These are phyloP conservation scores for Morone saxatilis DNA, from an alignment of 2,113 vertebrate genomes.

Conservation along the genomic window DNA sequence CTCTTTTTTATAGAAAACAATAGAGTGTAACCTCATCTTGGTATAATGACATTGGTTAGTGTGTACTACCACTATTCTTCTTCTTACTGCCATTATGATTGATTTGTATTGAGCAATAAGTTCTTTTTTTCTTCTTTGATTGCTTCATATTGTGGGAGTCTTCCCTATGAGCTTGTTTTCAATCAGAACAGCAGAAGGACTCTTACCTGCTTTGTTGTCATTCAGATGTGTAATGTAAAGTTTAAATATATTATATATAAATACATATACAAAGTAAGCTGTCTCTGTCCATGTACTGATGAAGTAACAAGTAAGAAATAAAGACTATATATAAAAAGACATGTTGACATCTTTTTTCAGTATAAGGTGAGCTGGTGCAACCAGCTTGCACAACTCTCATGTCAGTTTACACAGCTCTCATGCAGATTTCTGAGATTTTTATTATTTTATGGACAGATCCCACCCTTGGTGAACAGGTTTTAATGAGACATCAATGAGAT, in stretches of 20 bases:
- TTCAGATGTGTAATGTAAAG: conserved; percentile 78
- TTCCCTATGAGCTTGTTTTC: conserved; percentile 70
- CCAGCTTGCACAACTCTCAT: background rate
- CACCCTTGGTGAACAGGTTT: too few species aligned
- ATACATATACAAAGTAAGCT: conserved; percentile 76
- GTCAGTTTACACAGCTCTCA: background rate
- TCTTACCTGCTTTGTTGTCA: conserved; percentile 78
- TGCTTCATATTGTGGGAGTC: conserved; percentile 74
- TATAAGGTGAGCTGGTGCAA: background rate
- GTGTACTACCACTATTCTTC: conserved; percentile 71
- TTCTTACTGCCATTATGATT: conserved; percentile 75
- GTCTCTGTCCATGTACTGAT: conserved; percentile 84
- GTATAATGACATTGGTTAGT: conserved; percentile 71
- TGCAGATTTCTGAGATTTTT: background rate
- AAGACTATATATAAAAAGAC: conserved; percentile 62
- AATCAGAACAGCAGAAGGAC: conserved; percentile 72
- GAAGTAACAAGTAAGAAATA: conserved; percentile 80
- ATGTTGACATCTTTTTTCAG: conserved; percentile 6
- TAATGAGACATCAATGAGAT: background rate
- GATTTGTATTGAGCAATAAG: conserved; percentile 86
- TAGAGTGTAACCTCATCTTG: conserved; percentile 64
- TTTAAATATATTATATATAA: conserved; percentile 79
- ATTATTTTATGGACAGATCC: too few species aligned
- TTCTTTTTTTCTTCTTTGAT: conserved; percentile 68
- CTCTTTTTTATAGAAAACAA: conserved; percentile 69